Conservation (phyloP, 2,888 invertebrate genomes). For the Acrobasis consociella region DNA sequence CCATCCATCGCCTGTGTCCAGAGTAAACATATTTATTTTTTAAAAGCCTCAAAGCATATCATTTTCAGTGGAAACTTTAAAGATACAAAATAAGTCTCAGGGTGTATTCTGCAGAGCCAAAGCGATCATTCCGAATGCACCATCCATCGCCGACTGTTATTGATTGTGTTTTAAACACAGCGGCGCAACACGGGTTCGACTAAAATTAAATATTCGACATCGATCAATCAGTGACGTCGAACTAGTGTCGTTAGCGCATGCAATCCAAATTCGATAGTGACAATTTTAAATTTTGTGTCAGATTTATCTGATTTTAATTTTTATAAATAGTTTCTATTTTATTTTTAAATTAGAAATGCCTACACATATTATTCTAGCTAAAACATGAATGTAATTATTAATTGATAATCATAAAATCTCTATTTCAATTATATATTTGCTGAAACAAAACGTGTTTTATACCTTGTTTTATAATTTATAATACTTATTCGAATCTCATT, state of each 20-base stretch:
- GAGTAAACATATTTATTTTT: too few relatives aligned
- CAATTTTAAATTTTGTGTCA: constrained; percentile 8
- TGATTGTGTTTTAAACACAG: constrained; percentile 54
- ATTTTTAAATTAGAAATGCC: too few relatives aligned
- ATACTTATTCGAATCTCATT: too few relatives aligned
- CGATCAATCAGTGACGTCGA: constrained; percentile 53
- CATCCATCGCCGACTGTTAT: constrained; percentile 38
- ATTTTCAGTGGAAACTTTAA: too few relatives aligned
- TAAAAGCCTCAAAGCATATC: too few relatives aligned
- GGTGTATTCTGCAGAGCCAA: background rate
- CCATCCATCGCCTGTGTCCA: constrained; percentile 21
- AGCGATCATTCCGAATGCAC: constrained; percentile 3
- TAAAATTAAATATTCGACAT: constrained; percentile 49
- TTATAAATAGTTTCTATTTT: too few relatives aligned
- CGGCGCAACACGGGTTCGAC: constrained; percentile 37
- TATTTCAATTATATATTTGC: too few relatives aligned
- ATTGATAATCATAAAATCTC: too few relatives aligned
- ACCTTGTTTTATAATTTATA: too few relatives aligned
- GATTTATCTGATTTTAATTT: background rate
- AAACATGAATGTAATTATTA: too few relatives aligned
- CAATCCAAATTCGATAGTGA: constrained; percentile 35
- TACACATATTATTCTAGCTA: too few relatives aligned
- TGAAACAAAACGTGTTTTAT: too few relatives aligned
- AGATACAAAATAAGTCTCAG: background rate
- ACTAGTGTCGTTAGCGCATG: constrained; percentile 37